Evolutionary conservation across 2,797 vertebrate species (phyloP).

Genomic region (Liasis olivaceus): DNA sequence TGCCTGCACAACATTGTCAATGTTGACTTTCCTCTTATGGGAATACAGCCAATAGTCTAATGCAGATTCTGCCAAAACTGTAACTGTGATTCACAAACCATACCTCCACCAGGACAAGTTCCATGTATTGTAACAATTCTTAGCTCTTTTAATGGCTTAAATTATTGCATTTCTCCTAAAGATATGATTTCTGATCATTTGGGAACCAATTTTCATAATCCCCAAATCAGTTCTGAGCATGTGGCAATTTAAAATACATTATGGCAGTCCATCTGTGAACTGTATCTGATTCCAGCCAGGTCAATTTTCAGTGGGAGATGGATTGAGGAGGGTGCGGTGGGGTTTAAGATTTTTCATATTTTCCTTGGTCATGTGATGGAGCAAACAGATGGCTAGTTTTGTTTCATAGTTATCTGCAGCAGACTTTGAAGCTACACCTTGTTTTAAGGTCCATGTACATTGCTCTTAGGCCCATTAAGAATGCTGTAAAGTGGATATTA

Average conservation of each 20-base stretch:
- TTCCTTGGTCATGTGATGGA: not conserved
- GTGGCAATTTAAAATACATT: not conserved
- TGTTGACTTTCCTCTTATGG: not conserved
- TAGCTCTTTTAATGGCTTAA: not conserved
- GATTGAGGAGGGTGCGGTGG: not conserved
- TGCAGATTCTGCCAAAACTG: not conserved
- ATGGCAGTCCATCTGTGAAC: not conserved
- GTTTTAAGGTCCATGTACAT: not conserved
- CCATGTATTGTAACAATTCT: not conserved
- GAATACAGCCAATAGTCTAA: not conserved
- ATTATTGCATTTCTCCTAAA: not conserved
- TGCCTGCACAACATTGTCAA: constrained; percentile 29
- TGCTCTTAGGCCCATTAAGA: not conserved
- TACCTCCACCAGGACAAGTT: not conserved
- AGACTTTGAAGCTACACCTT: not conserved
- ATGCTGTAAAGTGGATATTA: not conserved
- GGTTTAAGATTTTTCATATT: not conserved
- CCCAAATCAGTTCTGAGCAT: not conserved
- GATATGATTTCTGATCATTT: not conserved
- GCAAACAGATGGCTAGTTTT: not conserved
- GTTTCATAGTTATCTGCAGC: not conserved
- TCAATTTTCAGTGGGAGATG: not conserved
- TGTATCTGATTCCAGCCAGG: not conserved
- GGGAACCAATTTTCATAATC: not conserved
- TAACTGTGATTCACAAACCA: not conserved